phyloP scores from a whole-genome alignment of 2,797 vertebrate species.

The Linurgus olivaceus region DNA sequence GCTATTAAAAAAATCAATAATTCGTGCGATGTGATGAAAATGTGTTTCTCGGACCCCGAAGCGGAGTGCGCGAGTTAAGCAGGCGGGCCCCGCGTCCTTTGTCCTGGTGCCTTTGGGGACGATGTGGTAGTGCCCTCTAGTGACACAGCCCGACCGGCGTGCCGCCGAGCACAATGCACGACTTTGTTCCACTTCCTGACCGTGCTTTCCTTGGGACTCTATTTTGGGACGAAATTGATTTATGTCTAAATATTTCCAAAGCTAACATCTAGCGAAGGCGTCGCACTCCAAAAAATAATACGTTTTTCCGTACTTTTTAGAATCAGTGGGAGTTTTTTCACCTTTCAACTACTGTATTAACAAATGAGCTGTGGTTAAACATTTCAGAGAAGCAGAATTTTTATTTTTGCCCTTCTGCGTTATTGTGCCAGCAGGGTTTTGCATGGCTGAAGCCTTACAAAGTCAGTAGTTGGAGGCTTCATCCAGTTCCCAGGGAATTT shows the following conservation, averaged over 20 bases:
- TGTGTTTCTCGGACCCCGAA: not conserved
- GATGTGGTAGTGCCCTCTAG: conserved; percentile 91
- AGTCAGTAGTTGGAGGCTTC: conserved; percentile 13
- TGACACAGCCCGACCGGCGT: conserved; percentile 71
- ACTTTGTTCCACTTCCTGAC: conserved; percentile 10
- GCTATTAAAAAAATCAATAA: not conserved
- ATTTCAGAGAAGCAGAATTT: conserved; percentile 22
- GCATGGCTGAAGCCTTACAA: conserved; percentile 63
- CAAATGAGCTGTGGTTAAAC: not conserved
- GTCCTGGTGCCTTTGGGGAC: conserved; percentile 71
- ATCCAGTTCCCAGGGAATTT: conserved; percentile 48
- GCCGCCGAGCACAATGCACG: not conserved
- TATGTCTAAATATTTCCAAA: conserved; percentile 46
- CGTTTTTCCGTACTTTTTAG: not conserved
- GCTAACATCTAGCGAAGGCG: not conserved
- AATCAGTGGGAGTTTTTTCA: not conserved
- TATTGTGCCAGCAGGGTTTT: conserved; percentile 57
- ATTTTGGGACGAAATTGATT: conserved; percentile 11
- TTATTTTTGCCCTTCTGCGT: conserved; percentile 1
- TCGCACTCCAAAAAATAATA: not conserved
- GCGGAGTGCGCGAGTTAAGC: conserved; percentile 26
- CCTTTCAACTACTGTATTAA: not conserved
- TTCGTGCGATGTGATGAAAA: conserved; percentile 32
- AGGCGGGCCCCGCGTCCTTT: conserved; percentile 65
- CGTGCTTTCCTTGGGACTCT: not conserved